Percentiles rank a stretch among this genome's conserved stretches.
Conservation (phyloP, 2,888 invertebrate genomes). For the Drosophila incognita region DNA sequence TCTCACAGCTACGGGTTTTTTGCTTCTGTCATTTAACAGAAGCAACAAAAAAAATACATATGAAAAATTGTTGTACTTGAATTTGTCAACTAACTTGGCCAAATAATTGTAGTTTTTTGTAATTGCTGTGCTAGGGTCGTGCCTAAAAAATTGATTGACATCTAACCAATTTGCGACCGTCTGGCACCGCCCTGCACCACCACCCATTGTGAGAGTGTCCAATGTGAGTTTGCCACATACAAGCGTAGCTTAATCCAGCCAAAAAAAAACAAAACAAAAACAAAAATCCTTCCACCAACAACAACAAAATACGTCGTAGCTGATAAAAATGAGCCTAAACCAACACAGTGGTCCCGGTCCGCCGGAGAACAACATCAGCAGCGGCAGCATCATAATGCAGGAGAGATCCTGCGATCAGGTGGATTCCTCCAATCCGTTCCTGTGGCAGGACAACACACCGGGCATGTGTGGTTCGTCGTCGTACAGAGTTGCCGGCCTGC, state of each 20-base stretch:
- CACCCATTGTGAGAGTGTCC: constrained; percentile 14
- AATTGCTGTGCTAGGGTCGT: constrained; percentile 40
- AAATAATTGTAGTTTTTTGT: constrained; percentile 28
- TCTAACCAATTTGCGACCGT: neutral
- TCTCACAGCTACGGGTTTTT: constrained; percentile 14
- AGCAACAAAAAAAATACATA: constrained; percentile 2
- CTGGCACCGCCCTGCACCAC: constrained; percentile 1
- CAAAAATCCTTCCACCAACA: constrained; percentile 15
- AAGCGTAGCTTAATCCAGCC: neutral
- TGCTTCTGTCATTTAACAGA: neutral
- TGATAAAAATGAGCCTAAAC: constrained; percentile 85
- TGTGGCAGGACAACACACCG: constrained; percentile 53
- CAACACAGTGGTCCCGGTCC: constrained; percentile 85
- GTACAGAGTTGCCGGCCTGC: constrained; percentile 25
- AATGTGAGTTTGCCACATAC: constrained; percentile 15
- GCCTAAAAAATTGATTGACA: constrained; percentile 27
- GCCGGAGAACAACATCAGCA: constrained; percentile 59
- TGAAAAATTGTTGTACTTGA: neutral
- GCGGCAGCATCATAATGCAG: constrained; percentile 2
- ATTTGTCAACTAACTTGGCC: constrained; percentile 41
- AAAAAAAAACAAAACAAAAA: neutral
- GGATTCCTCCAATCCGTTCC: constrained; percentile 49
- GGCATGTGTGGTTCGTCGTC: constrained; percentile 47
- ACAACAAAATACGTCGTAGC: constrained; percentile 70
- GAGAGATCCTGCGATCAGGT: constrained; percentile 55